A percentile compares a stretch with the other conserved stretches of the same genome.
phyloP scores from a whole-genome alignment of 2,888 invertebrate species.

The Aphrophora alni region DNA sequence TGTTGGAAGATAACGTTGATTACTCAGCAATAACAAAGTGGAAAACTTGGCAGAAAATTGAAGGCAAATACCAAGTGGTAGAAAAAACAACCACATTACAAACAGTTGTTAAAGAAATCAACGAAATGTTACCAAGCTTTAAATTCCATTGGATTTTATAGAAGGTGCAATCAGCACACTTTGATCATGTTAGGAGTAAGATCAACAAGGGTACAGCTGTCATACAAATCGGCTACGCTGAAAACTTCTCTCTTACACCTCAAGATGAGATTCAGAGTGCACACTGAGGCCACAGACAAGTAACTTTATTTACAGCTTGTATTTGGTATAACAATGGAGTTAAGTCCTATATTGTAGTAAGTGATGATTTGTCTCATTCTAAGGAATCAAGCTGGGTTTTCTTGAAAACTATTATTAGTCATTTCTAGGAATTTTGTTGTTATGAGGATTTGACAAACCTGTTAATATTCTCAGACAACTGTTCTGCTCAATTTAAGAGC shows the following conservation, averaged over 20 bases:
- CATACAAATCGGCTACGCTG: constrained; percentile 25
- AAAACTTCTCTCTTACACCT: constrained; percentile 21
- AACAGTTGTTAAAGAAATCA: constrained; percentile 9
- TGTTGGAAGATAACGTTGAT: constrained; percentile 7
- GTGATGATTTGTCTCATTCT: constrained; percentile 20
- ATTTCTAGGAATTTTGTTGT: constrained; percentile 15
- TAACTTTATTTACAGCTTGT: constrained; percentile 20
- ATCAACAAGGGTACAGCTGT: constrained; percentile 21
- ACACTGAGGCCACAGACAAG: constrained; percentile 23
- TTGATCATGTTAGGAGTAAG: constrained; percentile 15
- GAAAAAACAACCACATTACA: constrained; percentile 20
- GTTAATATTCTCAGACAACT: constrained; percentile 27
- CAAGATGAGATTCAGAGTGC: constrained; percentile 33
- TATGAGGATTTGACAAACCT: constrained; percentile 15
- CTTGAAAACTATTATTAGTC: background rate
- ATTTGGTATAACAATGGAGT: constrained; percentile 23
- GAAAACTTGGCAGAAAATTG: constrained; percentile 17
- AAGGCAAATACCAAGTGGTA: constrained; percentile 18
- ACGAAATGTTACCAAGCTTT: constrained; percentile 19
- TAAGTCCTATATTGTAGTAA: constrained; percentile 24
- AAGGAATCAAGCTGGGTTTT: constrained; percentile 27
- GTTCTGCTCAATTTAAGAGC: constrained; percentile 33
- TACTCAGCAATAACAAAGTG: constrained; percentile 9
- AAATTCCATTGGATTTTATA: constrained; percentile 17
- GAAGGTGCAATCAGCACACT: constrained; percentile 20